Evolutionary conservation across 1,140 invertebrate genomes (phyloP).

Genomic region (Argopecten irradians): DNA sequence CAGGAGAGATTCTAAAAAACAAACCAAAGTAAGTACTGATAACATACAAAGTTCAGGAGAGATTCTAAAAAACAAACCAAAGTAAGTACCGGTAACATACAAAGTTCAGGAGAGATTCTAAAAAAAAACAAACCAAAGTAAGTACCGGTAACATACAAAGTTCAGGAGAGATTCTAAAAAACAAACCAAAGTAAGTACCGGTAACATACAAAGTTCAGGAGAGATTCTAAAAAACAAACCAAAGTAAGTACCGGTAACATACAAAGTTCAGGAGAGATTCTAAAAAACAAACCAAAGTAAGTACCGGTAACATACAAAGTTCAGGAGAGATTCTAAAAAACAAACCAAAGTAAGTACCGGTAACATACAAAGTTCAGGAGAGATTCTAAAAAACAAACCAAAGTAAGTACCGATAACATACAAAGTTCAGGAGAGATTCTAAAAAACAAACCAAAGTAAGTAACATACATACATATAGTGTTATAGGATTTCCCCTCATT

Average conservation of each 20-base stretch:
- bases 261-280: background rate
- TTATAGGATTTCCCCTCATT: background rate
- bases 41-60: slow-evolving; percentile 90
- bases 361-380: too few relatives aligned
- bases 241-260: background rate
- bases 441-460: too few relatives aligned
- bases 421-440: too few relatives aligned
- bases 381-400: too few relatives aligned
- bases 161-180: too few relatives aligned
- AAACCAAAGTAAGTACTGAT: slow-evolving; percentile 83
- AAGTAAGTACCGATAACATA: too few relatives aligned
- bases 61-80: slow-evolving; percentile 91
- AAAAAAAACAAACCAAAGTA: slow-evolving; percentile 89
- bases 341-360: too few relatives aligned
- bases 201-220: too few relatives aligned
- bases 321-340: too few relatives aligned
- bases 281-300: too few relatives aligned
- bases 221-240: too few relatives aligned
- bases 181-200: too few relatives aligned
- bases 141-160: slow-evolving; percentile 27
- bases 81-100: slow-evolving; percentile 76
- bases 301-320: background rate
- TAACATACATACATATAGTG: background rate
- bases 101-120: slow-evolving; percentile 92
- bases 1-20: slow-evolving; percentile 93